These are phyloP conservation scores for Drosophila navojoa DNA, from an alignment of 1,140 invertebrate genomes.

Conservation along the genomic window DNA sequence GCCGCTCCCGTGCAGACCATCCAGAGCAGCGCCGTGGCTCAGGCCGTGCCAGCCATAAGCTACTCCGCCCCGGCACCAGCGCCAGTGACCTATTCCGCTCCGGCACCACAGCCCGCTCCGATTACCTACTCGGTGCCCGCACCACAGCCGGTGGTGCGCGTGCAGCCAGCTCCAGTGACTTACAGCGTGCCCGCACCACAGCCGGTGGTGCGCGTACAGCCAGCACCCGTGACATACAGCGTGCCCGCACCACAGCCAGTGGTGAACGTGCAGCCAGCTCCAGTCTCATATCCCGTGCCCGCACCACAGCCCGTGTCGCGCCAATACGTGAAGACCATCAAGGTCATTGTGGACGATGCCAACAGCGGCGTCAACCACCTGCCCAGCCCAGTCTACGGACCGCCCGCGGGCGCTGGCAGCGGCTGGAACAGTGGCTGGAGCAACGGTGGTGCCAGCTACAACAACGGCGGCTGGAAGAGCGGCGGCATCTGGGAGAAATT, in stretches of 20 bases:
- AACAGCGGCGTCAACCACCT: conserved; percentile 27
- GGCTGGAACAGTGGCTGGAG: conserved; percentile 22
- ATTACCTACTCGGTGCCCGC: conserved; percentile 33
- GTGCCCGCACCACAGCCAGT: conserved; percentile 45
- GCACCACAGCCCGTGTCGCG: conserved; percentile 36
- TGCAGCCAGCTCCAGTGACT: conserved; percentile 36
- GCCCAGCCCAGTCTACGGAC: conserved; percentile 60
- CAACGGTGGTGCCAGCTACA: conserved; percentile 24
- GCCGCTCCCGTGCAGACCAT: conserved; percentile 19
- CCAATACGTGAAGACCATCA: conserved; percentile 74
- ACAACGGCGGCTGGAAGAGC: conserved; percentile 59
- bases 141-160: conserved; percentile 25
- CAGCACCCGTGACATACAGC: conserved; percentile 31
- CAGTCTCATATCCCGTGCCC: conserved; percentile 28
- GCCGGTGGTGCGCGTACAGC: conserved; percentile 29
- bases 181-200: conserved; percentile 42
- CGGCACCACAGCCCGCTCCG: conserved; percentile 11
- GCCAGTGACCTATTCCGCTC: conserved; percentile 11
- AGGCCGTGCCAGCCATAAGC: conserved; percentile 34
- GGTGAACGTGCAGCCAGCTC: conserved; percentile 26
- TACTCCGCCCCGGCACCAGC: conserved; percentile 36
- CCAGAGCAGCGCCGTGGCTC: conserved; percentile 10
- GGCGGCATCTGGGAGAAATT: conserved; percentile 78
- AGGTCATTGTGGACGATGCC: conserved; percentile 69
- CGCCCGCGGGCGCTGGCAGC: conserved; percentile 49